Conservation (phyloP, 2,113 vertebrate genomes). For the Cheilinus undulatus region DNA sequence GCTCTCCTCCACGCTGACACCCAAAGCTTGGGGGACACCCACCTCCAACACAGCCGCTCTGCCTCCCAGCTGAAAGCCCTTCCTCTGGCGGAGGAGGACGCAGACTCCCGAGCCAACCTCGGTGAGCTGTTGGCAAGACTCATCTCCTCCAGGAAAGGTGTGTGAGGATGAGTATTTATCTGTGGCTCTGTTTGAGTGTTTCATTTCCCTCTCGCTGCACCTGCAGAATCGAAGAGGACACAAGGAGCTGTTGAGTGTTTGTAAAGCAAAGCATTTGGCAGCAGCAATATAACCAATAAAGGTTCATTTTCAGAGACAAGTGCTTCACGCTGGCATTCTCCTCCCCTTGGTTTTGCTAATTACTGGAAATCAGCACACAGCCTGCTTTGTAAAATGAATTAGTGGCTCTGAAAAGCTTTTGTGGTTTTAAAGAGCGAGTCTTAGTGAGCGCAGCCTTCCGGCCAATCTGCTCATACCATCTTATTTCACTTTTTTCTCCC, state of each 20-base stretch:
- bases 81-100: slow-evolving; percentile 74
- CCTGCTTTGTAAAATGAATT: slow-evolving; percentile 74
- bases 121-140: slow-evolving; percentile 90
- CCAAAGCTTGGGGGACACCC: slow-evolving; percentile 56
- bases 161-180: not conserved
- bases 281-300: slow-evolving; percentile 14
- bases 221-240: not conserved
- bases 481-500: slow-evolving; percentile 29
- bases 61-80: slow-evolving; percentile 78
- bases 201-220: not conserved
- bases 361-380: slow-evolving; percentile 60
- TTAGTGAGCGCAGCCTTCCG: slow-evolving; percentile 58
- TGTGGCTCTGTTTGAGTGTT: not conserved
- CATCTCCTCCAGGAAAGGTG: slow-evolving; percentile 92
- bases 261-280: slow-evolving; percentile 14
- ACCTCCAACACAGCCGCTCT: slow-evolving; percentile 78
- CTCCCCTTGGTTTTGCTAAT: slow-evolving; percentile 51
- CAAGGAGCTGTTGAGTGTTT: not conserved
- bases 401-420: slow-evolving; percentile 78
- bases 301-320: slow-evolving; percentile 35
- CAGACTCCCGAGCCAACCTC: slow-evolving; percentile 86
- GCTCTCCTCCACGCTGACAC: slow-evolving; percentile 53
- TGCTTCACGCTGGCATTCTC: slow-evolving; percentile 31
- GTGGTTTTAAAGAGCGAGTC: slow-evolving; percentile 71
- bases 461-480: slow-evolving; percentile 24